Percentiles rank a stretch among this genome's conserved stretches.
These are phyloP conservation scores for Heteractis magnifica DNA, from an alignment of 92 coral and sea anemone genomes.

Conservation along the genomic window DNA sequence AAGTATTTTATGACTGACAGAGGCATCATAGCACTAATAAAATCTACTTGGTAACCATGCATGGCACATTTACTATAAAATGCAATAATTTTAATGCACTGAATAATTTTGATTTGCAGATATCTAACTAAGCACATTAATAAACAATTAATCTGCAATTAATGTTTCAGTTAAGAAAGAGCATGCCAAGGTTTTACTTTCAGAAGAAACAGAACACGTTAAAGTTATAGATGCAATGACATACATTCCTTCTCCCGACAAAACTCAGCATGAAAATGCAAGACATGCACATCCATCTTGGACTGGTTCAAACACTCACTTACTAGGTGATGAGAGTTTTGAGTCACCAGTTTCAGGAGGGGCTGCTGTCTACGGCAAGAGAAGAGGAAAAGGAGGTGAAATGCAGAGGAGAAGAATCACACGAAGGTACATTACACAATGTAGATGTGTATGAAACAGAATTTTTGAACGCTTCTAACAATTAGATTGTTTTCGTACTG, in stretches of 20 bases:
- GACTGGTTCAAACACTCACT: conserved; percentile 9
- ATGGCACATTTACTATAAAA: neutral
- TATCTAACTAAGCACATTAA: neutral
- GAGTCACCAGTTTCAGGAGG: conserved; percentile 43
- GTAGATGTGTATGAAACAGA: neutral
- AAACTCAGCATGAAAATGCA: conserved; percentile 8
- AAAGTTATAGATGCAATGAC: conserved; percentile 90
- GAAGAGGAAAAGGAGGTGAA: conserved; percentile 19
- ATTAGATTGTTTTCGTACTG: neutral
- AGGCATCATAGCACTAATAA: too few species aligned
- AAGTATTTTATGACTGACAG: too few species aligned
- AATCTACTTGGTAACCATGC: too few species aligned
- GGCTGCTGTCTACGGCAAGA: neutral
- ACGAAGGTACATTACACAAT: conserved; percentile 49
- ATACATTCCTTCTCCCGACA: conserved; percentile 81
- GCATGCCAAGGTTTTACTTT: conserved; percentile 60
- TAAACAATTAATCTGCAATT: neutral
- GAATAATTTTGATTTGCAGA: conserved; percentile 2
- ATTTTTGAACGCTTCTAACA: neutral
- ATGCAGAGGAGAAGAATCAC: conserved; percentile 55
- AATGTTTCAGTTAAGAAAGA: conserved; percentile 61
- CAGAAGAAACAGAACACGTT: conserved; percentile 85
- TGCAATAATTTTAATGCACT: neutral
- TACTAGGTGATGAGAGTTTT: conserved; percentile 27
- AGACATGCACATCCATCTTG: conserved; percentile 12